These are phyloP conservation scores for Caranx ignobilis DNA, from an alignment of 2,113 vertebrate species.

Conservation along the genomic window DNA sequence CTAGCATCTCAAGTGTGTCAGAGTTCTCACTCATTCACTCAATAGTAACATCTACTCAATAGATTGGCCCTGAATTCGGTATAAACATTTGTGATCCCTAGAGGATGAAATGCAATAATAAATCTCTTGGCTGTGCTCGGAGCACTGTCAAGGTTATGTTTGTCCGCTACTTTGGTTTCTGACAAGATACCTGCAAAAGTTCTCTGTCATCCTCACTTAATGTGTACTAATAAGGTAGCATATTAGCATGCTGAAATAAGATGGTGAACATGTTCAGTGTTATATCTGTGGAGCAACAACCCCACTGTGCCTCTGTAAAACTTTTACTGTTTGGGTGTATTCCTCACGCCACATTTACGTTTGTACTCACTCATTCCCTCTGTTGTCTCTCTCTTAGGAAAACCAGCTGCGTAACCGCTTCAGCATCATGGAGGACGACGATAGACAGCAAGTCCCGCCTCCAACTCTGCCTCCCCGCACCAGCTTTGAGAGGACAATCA, in stretches of 20 bases:
- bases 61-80: neutral
- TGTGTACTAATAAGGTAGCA: too few relatives aligned
- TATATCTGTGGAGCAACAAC: neutral
- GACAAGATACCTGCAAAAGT: neutral
- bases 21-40: neutral
- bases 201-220: neutral
- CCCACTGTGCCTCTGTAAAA: neutral
- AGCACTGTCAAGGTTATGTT: neutral
- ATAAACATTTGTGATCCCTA: neutral
- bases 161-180: neutral
- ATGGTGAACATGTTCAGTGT: neutral
- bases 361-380: slow-evolving; percentile 1
- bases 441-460: slow-evolving; percentile 61
- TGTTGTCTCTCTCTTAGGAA: slow-evolving; percentile 73
- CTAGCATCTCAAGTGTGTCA: too few relatives aligned
- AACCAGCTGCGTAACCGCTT: slow-evolving; percentile 76
- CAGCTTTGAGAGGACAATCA: slow-evolving; percentile 90
- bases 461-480: slow-evolving; percentile 74
- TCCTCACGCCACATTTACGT: neutral
- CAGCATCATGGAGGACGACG: slow-evolving; percentile 69
- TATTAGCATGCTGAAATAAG: neutral
- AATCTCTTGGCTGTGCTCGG: neutral
- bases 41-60: neutral
- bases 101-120: neutral
- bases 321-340: neutral